Evolutionary conservation across 1,140 invertebrate species (phyloP).

Genomic region (Littorina saxatilis): DNA sequence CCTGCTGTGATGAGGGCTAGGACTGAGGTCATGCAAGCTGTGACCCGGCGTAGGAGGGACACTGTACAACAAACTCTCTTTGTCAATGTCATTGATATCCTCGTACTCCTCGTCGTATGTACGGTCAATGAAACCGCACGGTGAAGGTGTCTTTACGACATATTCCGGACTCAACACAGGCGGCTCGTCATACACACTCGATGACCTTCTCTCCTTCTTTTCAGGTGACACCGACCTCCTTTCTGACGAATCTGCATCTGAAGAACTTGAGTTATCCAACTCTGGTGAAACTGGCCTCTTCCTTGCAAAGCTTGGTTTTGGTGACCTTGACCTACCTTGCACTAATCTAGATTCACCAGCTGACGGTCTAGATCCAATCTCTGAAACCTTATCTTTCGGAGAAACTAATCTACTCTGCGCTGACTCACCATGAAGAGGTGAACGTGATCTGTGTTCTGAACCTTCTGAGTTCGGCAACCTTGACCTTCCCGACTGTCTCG

Average conservation of each 20-base stretch:
- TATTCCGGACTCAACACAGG: slow-evolving; percentile 12
- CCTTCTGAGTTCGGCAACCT: background rate
- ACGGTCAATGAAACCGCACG: background rate
- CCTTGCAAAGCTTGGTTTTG: background rate
- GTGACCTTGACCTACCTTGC: background rate
- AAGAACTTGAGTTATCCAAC: too few relatives aligned
- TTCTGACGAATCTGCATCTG: too few relatives aligned
- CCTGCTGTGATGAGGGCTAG: background rate
- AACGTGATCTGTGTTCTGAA: background rate
- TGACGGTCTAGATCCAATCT: too few relatives aligned
- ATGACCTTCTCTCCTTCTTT: background rate
- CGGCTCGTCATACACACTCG: slow-evolving; percentile 1
- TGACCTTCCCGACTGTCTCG: background rate
- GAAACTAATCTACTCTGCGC: too few relatives aligned
- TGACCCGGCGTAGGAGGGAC: slow-evolving; percentile 10
- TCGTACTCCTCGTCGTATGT: background rate
- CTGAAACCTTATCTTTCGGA: too few relatives aligned
- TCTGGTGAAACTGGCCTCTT: too few relatives aligned
- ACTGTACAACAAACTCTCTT: background rate
- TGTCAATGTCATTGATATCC: slow-evolving; percentile 13
- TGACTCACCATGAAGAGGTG: background rate
- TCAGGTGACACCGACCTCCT: background rate
- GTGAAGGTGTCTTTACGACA: background rate
- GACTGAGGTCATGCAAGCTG: background rate
- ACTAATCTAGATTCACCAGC: background rate